Evolutionary conservation across 2,113 vertebrate genomes (phyloP), one percentile per base, ranked within the genome.

Genomic region (Scomber japonicus): DNA sequence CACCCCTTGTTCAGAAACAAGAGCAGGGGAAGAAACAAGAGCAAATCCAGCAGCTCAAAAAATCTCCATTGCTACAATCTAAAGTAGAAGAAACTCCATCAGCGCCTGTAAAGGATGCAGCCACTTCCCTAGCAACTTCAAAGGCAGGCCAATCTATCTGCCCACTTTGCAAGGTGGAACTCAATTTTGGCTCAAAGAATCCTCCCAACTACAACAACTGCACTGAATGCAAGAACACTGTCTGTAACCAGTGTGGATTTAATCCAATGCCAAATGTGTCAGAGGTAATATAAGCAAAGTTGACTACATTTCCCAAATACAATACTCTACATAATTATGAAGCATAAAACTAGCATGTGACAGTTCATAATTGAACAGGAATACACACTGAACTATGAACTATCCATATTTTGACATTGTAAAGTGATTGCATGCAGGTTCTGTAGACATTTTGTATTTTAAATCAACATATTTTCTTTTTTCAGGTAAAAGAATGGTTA

Each of bases 181-280:
- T 99, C 71, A 95, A 97, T 80, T 71, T 95, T 82, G 91, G 94
- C 6, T 80, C 89, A 45, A 96, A 96, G 45, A 95, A 96, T 77
- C 95, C 95, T 85, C 94, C 96, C 79, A 99, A 99, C 92, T 98
- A 96, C 90, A 97, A 94, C 87, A 96, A 93, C 0, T 99, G 98
- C 76, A 98, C 97, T 2, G 95, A 96, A 90, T 99, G 98, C 95
- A 97, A 97, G 19, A 96, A 88, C 3, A 93, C 93, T 19, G 97
- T 99, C 71, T 99, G 98, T 84, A 98, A 96, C 76, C 94, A 97
- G 16, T 99, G 98, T 93, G 98, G 98, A 65, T 99, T 99, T 85
- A 97, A 97, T 91, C 97, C 97, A 51, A 93, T 92, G 88, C 92
- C 94, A 89, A 91, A 93, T 84, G 56, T 91, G 3, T 95, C 96